Conservation (phyloP, 2,797 vertebrate genomes). For the Centropyge bicolor region DNA sequence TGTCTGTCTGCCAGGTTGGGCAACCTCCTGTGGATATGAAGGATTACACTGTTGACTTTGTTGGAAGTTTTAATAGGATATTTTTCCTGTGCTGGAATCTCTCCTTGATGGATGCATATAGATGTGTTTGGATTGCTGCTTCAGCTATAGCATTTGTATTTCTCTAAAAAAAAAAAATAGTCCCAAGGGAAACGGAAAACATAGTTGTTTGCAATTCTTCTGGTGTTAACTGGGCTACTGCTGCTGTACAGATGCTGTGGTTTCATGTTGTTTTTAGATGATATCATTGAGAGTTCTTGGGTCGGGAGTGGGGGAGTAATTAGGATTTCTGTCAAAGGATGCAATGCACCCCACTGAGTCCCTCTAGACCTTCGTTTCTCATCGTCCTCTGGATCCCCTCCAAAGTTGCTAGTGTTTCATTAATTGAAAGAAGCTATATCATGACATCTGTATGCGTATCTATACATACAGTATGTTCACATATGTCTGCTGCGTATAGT, state of each 20-base stretch:
- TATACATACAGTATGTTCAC: neutral
- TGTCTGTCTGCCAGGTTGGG: slow-evolving; percentile 68
- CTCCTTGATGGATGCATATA: slow-evolving; percentile 66
- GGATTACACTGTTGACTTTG: slow-evolving; percentile 74
- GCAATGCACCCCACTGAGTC: slow-evolving; percentile 1
- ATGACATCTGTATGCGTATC: neutral
- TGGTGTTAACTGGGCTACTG: slow-evolving; percentile 31
- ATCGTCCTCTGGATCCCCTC: slow-evolving; percentile 11
- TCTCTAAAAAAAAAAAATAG: slow-evolving; percentile 36
- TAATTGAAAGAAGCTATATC: slow-evolving; percentile 9
- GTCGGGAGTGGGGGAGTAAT: slow-evolving; percentile 30
- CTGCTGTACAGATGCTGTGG: slow-evolving; percentile 9
- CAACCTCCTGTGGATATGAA: slow-evolving; percentile 71
- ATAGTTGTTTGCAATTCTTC: slow-evolving; percentile 56
- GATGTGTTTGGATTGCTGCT: slow-evolving; percentile 70
- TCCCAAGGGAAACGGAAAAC: slow-evolving; percentile 49
- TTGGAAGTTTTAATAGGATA: slow-evolving; percentile 72
- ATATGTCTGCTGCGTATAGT: neutral
- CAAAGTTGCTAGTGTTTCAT: neutral
- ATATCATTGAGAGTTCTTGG: slow-evolving; percentile 27
- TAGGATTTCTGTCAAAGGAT: slow-evolving; percentile 36
- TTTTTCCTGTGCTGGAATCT: slow-evolving; percentile 66
- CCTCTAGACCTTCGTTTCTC: slow-evolving; percentile 6
- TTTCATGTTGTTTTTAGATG: slow-evolving; percentile 35
- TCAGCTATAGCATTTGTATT: slow-evolving; percentile 50